phyloP scores from a whole-genome alignment of 2,797 vertebrate species.

The Chaetodon trifasciatus region DNA sequence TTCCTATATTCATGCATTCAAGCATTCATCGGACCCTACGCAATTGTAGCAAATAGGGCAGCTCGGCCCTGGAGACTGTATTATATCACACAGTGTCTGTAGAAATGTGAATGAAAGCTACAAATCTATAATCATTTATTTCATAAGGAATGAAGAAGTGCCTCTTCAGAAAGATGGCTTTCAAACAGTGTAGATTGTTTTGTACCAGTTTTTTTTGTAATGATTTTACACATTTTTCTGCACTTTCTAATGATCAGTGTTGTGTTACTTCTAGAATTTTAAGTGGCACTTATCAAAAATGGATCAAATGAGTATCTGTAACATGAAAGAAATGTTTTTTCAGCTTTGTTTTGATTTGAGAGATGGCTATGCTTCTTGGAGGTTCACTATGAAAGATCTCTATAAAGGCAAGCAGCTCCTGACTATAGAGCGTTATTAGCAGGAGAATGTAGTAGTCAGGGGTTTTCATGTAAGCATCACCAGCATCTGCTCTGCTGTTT shows the following conservation, averaged over 20 bases:
- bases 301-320: background rate
- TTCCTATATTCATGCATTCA: too few species aligned
- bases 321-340: background rate
- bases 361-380: background rate
- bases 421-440: background rate
- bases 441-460: background rate
- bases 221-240: background rate
- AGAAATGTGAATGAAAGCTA: background rate
- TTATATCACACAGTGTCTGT: background rate
- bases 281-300: background rate
- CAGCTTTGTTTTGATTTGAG: background rate
- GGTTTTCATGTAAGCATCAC: background rate
- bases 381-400: background rate
- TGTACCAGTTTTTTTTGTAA: too few species aligned
- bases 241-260: background rate
- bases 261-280: background rate
- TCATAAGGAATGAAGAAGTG: background rate
- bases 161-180: background rate
- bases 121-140: background rate
- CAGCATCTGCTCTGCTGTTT: background rate
- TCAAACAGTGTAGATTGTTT: background rate
- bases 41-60: too few species aligned
- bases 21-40: too few species aligned
- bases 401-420: background rate
- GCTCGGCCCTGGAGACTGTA: too few species aligned